Conservation (phyloP, 2,888 invertebrate species). For the Aspidapion aeneum region DNA sequence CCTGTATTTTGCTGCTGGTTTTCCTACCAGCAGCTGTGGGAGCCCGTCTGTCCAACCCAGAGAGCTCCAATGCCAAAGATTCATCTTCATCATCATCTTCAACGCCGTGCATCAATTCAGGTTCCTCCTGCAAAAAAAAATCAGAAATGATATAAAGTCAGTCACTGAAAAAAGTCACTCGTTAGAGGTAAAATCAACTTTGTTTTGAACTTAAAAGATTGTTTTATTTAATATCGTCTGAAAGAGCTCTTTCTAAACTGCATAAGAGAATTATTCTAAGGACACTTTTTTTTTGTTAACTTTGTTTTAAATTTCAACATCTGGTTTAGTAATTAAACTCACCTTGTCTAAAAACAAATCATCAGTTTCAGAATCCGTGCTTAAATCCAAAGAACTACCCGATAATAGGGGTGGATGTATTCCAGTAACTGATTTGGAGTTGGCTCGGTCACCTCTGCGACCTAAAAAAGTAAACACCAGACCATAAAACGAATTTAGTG, state of each 20-base stretch:
- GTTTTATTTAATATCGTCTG: no score
- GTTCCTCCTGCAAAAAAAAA: constrained; percentile 44
- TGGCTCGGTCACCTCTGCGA: constrained; percentile 30
- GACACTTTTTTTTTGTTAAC: no score
- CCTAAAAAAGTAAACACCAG: no score
- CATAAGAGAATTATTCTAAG: no score
- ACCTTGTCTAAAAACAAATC: constrained; percentile 44
- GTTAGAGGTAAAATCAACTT: no score
- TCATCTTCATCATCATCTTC: constrained; percentile 41
- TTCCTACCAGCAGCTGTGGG: constrained; percentile 40
- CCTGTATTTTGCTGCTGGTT: constrained; percentile 40
- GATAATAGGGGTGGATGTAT: constrained; percentile 40
- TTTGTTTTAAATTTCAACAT: no score
- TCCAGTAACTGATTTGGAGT: constrained; percentile 35
- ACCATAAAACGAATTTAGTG: constrained; percentile 1
- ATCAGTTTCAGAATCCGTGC: constrained; percentile 44
- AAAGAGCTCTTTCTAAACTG: no score
- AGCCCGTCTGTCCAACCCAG: constrained; percentile 39
- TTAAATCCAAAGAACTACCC: constrained; percentile 41
- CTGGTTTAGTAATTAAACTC: no score
- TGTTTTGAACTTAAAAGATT: no score
- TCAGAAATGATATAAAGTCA: no score
- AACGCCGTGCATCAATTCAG: constrained; percentile 44
- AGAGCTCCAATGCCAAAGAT: constrained; percentile 44
- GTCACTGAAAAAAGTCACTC: no score